phyloP scores from a whole-genome alignment of 2,113 vertebrate species.

The Eurypyga helias region DNA sequence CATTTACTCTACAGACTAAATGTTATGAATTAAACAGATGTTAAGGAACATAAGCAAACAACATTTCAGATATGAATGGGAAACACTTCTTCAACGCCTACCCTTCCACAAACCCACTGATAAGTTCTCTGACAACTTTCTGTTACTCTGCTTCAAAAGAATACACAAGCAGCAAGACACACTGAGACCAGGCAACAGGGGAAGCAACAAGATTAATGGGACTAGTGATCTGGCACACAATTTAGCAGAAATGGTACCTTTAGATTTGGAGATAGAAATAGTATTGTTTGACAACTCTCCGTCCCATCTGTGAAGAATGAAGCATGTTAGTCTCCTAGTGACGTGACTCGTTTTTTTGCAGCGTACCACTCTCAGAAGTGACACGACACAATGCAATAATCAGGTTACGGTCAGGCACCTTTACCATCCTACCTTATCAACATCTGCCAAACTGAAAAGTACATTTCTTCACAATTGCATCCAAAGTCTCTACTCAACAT shows the following conservation, averaged over 20 bases:
- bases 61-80: background rate
- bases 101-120: background rate
- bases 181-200: background rate
- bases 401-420: background rate
- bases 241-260: background rate
- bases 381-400: background rate
- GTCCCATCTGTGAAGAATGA: background rate
- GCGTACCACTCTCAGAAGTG: background rate
- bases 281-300: background rate
- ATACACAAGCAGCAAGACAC: background rate
- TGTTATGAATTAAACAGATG: background rate
- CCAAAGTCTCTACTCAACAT: background rate
- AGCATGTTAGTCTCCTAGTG: background rate
- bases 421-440: background rate
- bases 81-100: background rate
- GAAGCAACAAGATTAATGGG: background rate
- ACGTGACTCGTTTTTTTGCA: background rate
- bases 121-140: background rate
- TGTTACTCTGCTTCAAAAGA: background rate
- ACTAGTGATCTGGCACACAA: background rate
- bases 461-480: background rate
- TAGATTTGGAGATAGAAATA: background rate
- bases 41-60: background rate
- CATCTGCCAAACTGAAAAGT: background rate
- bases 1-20: background rate